Evolutionary conservation across 2,888 invertebrate genomes (phyloP).

Genomic region (Mylabris sibirica): DNA sequence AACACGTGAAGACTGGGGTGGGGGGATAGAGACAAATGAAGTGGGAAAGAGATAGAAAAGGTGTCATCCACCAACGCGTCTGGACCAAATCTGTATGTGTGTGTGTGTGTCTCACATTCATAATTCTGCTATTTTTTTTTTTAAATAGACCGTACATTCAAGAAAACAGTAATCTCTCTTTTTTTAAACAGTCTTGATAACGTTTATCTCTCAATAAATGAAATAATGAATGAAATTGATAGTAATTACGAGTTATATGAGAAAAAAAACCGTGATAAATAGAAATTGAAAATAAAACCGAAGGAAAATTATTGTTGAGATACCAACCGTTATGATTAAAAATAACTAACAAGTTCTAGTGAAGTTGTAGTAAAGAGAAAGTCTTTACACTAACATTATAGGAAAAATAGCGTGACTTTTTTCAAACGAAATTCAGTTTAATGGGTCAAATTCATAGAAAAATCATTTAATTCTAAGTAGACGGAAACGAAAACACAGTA

Average conservation of each 20-base stretch:
- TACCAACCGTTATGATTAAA: neutral
- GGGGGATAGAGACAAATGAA: no score
- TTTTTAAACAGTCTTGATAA: neutral
- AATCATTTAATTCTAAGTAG: conserved; percentile 16
- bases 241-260: neutral
- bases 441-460: conserved; percentile 28
- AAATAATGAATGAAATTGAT: conserved; percentile 6
- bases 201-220: neutral
- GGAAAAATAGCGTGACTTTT: conserved; percentile 16
- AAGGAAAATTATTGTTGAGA: neutral
- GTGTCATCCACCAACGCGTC: conserved; percentile 6
- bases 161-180: neutral
- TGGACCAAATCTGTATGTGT: neutral
- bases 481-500: conserved; percentile 15
- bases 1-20: neutral
- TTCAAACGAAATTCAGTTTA: conserved; percentile 29
- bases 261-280: neutral
- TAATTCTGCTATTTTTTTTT: neutral
- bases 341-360: neutral
- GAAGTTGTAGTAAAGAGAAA: neutral
- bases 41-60: neutral
- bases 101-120: no score
- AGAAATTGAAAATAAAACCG: neutral
- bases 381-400: neutral
- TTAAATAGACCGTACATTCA: neutral